Conservation (phyloP, 2,888 invertebrate species). For the Ellobium chinense region DNA sequence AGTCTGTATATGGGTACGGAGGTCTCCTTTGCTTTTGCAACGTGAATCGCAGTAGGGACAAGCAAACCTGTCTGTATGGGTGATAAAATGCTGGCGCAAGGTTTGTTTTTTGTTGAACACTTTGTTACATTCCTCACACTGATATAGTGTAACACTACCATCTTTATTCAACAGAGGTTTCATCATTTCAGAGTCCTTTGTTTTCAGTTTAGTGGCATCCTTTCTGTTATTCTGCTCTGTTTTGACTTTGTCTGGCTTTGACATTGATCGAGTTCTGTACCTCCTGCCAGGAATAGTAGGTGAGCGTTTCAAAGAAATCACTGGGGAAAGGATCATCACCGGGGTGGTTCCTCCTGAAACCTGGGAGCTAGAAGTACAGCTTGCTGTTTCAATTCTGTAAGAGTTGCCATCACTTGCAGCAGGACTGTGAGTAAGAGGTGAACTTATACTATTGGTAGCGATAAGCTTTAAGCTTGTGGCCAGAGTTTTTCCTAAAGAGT, state of each 20-base stretch:
- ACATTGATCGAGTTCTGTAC: constrained; percentile 12
- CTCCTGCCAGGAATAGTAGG: neutral
- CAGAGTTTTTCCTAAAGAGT: constrained; percentile 38
- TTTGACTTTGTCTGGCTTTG: neutral
- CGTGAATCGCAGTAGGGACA: constrained; percentile 41
- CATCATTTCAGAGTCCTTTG: constrained; percentile 27
- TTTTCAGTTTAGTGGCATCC: neutral
- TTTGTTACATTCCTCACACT: constrained; percentile 42
- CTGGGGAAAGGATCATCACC: constrained; percentile 29
- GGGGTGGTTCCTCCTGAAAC: constrained; percentile 18
- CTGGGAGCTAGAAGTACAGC: constrained; percentile 9
- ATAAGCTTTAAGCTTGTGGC: constrained; percentile 43
- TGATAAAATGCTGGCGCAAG: constrained; percentile 45
- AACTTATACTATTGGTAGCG: constrained; percentile 27
- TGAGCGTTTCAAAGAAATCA: neutral
- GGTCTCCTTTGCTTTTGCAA: constrained; percentile 47
- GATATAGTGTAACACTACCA: constrained; percentile 40
- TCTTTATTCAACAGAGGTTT: constrained; percentile 29
- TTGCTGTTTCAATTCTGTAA: neutral
- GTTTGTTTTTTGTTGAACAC: constrained; percentile 45
- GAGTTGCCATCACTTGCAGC: constrained; percentile 2
- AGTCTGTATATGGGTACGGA: constrained; percentile 44
- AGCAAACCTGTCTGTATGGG: constrained; percentile 46
- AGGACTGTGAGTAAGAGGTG: constrained; percentile 12
- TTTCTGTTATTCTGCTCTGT: neutral